Base-by-base conservation (phyloP, 2,113 vertebrate species). In the Megaleporinus macrocephalus region DNA sequence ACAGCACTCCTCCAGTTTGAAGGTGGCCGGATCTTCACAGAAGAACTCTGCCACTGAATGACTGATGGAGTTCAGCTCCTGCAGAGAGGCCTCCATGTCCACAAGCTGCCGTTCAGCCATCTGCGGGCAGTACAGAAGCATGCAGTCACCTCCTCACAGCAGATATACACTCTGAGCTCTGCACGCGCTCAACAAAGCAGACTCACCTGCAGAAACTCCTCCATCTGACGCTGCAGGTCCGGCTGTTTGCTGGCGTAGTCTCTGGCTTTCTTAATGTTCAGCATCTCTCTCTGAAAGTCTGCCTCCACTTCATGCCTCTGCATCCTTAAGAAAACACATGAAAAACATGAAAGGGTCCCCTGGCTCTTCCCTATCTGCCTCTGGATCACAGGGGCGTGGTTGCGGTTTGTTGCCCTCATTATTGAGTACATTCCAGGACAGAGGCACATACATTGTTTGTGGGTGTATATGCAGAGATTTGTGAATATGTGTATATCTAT, bases 1-100 rank as follows among this genome's bases (percentile, higher is more conserved):
- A 88, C 93, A 95, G 87, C 94, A 95, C 79, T 94, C 93, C 68
- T 94, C 93, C 49, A 95, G 85, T 49, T 90, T 93, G 78, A 95
- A 95, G 27, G 84, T 68, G 2, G 80, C 53, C 0, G 93, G 92
- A 27, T 95, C 94, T 85, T 95, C 94, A 80, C 94, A 95, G 87
- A 94, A 93, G 74, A 84, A 95, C 78, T 94, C 94, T 0, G 93
- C 93, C 12, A 95, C 92, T 0, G 91, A 75, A 0, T 62, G 3
- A 22, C 88, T 94, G 77, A 91, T 16, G 18, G 76, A 36, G 12
- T 86, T 70, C 0, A 95, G 89, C 36, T 90, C 87, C 49, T 47
- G 85, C 18, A 94, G 80, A 18, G 83, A 87, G 1, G 62, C 61
- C 53, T 91, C 87, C 44, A 94, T 33, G 0, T 90, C 83, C 0